Evolutionary conservation across 2,888 invertebrate genomes (phyloP), one percentile per base, ranked within the genome.

Genomic region (Muschampia plurimacula): DNA sequence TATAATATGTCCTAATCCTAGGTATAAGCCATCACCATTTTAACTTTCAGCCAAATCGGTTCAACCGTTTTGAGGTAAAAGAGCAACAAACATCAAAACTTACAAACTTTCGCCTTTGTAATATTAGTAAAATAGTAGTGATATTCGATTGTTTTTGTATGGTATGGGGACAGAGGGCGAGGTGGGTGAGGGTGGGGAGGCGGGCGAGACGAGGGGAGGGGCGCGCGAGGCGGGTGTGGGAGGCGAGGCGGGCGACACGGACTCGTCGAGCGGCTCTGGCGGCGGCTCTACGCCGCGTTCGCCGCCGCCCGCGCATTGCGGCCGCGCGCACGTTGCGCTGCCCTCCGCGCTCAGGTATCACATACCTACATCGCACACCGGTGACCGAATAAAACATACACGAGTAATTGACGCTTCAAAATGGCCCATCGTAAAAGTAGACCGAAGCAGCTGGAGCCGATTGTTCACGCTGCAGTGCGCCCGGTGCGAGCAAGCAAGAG

Each of bases 221-320:
- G 49, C 12, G 49, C 44, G 12, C 49, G 49, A 13, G 49, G 49
- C 12, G 22, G 57, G 10, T 8, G 32, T 80, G 84, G 90, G 88
- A 69, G 87, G 85, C 28, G 90, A 89, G 78, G 90, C 92, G 57
- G 91, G 86, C 46, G 95, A 95, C 81, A 93, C 95, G 68, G 95
- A 95, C 78, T 95, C 95, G 4, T 94, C 93, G 6, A 90, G 91
- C 32, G 93, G 89, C 72, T 90, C 91, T 5, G 85, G 87, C 7
- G 86, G 87, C 2, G 92, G 92, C 77, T 83, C 83, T 81, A 91
- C 80, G 84, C 86, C 92, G 78, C 81, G 88, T 82, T 81, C 92
- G 76, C 84, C 94, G 84, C 89, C 89, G 44, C 86, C 85, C 41
- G 77, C 81, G 60, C 84, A 85, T 22, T 72, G 81, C 44, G 89